phyloP scores from a whole-genome alignment of 2,888 invertebrate species.

The Ctena decussata region DNA sequence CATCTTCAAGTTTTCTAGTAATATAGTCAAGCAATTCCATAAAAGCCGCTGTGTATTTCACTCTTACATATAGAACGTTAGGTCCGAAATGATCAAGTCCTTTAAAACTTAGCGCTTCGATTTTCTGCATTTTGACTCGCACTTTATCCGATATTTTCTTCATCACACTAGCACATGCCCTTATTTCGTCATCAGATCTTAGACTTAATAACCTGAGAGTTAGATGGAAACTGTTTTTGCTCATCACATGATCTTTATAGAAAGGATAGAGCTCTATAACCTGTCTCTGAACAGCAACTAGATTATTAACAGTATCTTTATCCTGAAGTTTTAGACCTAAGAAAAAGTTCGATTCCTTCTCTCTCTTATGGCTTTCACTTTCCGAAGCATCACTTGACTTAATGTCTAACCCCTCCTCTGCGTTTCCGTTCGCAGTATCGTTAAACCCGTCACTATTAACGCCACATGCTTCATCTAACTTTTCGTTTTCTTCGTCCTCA shows the following conservation, averaged over 20 bases:
- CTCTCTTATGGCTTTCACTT: conserved; percentile 25
- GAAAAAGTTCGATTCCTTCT: conserved; percentile 82
- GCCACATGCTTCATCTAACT: conserved; percentile 2
- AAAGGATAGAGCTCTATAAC: conserved; percentile 82
- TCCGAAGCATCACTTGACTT: not conserved
- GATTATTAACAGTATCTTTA: conserved; percentile 72
- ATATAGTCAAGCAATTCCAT: conserved; percentile 79
- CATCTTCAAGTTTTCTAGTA: conserved; percentile 75
- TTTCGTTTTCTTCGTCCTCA: conserved; percentile 66
- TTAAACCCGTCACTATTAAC: conserved; percentile 5
- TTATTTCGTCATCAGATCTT: conserved; percentile 77
- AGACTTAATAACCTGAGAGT: conserved; percentile 86
- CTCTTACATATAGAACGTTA: conserved; percentile 85
- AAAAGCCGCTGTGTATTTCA: conserved; percentile 80
- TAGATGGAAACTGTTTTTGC: conserved; percentile 84
- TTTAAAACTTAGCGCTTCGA: conserved; percentile 72
- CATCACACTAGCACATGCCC: conserved; percentile 71
- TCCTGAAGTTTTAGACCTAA: conserved; percentile 84
- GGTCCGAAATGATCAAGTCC: conserved; percentile 85
- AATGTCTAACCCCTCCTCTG: not conserved
- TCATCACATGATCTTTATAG: conserved; percentile 82
- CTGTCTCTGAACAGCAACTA: conserved; percentile 79
- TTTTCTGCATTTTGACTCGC: conserved; percentile 56
- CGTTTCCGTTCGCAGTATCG: not conserved
- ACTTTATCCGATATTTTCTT: conserved; percentile 69